Base-by-base conservation (phyloP, 2,113 vertebrate genomes). In the Erythrocercus mccallii region DNA sequence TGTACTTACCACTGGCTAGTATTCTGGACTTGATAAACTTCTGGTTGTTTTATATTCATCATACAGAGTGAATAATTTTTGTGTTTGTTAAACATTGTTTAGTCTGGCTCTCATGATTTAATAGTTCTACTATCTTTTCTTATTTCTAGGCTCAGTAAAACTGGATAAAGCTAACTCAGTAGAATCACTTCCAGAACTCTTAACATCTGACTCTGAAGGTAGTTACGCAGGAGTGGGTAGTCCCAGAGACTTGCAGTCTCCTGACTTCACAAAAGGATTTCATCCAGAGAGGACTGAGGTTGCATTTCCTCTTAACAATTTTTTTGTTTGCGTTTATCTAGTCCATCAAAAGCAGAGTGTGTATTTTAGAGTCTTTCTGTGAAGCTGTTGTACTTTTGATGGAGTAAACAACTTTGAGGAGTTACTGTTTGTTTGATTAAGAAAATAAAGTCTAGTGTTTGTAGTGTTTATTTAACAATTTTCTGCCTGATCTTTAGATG, bases 151-250 rank as follows among this genome's bases (percentile, higher is more conserved):
- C 61, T 97, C 99, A 76, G 64, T 98, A 65, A 99, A 98, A 97
- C 97, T 98, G 66, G 97, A 92, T 90, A 99, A 99, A 93, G 97
- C 98, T 42, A 99, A 98, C 96, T 99, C 99, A 14, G 95, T 98
- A 47, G 99, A 99, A 90, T 99, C 99, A 35, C 98, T 99, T 95
- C 98, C 98, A 95, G 99, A 99, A 84, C 97, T 99, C 58, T 92
- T 99, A 95, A 99, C 98, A 2, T 99, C 99, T 30, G 99, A 99
- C 95, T 99, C 99, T 7, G 99, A 99, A 98, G 98, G 99, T 88
- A 99, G 99, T 98, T 99, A 97, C 2, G 98, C 97, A 79, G 99
- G 98, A 83, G 97, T 98, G 56, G 96, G 98, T 73, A 99, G 99
- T 88, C 99, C 99, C 83, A 97, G 99, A 97, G 99, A 99, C 71